Evolutionary conservation across 2,888 invertebrate genomes (phyloP).

Genomic region (Schizaphis graminum): DNA sequence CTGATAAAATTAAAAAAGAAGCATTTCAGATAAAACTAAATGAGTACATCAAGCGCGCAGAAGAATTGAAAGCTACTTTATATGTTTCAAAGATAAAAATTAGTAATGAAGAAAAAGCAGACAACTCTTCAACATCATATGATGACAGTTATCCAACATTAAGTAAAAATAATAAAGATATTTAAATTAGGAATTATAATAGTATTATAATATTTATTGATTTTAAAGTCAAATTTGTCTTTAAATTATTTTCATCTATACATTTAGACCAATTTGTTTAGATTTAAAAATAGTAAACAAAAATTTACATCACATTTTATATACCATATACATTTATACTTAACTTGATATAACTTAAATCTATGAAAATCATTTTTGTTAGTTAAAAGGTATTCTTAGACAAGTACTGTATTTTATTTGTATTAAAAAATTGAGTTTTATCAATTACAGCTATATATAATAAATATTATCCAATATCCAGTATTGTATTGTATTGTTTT

Average conservation of each 20-base stretch:
- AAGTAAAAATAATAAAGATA: slow-evolving; percentile 45
- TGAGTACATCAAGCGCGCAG: slow-evolving; percentile 78
- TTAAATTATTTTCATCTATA: not conserved
- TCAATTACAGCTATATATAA: not conserved
- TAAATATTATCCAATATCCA: not conserved
- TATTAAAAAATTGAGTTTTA: too few species aligned
- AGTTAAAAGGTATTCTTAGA: too few species aligned
- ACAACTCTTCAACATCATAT: slow-evolving; percentile 23
- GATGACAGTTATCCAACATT: slow-evolving; percentile 42
- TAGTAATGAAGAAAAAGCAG: slow-evolving; percentile 26
- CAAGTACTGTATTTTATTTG: not conserved
- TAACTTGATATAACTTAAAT: not conserved
- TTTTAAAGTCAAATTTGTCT: not conserved
- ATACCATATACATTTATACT: not conserved
- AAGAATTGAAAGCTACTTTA: slow-evolving; percentile 73
- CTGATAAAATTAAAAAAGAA: slow-evolving; percentile 74
- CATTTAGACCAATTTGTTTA: not conserved
- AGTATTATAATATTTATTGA: not conserved
- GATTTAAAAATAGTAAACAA: not conserved
- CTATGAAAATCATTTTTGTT: not conserved
- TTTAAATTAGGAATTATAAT: not conserved
- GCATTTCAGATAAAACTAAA: slow-evolving; percentile 75
- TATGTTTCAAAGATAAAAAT: slow-evolving; percentile 55
- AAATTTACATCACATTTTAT: not conserved
- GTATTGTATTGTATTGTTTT: not conserved